Evolutionary conservation across 1,140 invertebrate species (phyloP), one percentile per base, ranked within the genome.

Genomic region (Cotesia vestalis): DNA sequence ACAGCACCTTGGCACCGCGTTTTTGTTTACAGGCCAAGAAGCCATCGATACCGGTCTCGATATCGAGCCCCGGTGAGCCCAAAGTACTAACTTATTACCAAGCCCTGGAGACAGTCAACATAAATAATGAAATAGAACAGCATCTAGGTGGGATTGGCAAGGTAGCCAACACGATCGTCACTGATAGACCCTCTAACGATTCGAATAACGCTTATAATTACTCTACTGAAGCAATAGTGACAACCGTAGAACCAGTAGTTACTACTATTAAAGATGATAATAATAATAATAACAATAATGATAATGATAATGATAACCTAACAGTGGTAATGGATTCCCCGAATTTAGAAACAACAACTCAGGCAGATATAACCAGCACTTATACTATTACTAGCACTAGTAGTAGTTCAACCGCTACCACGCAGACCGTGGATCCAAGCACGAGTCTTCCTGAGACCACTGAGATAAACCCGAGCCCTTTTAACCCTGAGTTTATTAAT

Each of bases 21-120:
- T 78, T 83, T 85, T 87, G 81, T 78, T 86, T 85, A 63, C 84
- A 87, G 85, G 81, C 81, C 75, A 76, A 75, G 57, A 75, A 75
- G 57, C 70, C 67, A 60, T 67, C 74, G 52, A 75, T 80, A 36
- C 75, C 79, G 36, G 78, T 86, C 46, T 78, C 80, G 61, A 77
- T 86, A 66, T 80, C 78, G 69, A 86, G 78, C 72, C 81, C 82
- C 64, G 80, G 84, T 62, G 82, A 86, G 72, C 79, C 84, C 4
- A 82, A 84, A 75, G 76, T 85, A 66, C 60, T 85, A 73, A 86
- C 83, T 64, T 81, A 81, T 75, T 85, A 86, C 79, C 82, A 83
- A n/a, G 84, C 84, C 14, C 75, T 85, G 80, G 84, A 86, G 72
- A 78, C 84, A 35, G 80, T 81, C 68, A 84, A 77, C 66, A 80